phyloP scores from a whole-genome alignment of 2,797 vertebrate species.

The Premnoplex brunnescens region DNA sequence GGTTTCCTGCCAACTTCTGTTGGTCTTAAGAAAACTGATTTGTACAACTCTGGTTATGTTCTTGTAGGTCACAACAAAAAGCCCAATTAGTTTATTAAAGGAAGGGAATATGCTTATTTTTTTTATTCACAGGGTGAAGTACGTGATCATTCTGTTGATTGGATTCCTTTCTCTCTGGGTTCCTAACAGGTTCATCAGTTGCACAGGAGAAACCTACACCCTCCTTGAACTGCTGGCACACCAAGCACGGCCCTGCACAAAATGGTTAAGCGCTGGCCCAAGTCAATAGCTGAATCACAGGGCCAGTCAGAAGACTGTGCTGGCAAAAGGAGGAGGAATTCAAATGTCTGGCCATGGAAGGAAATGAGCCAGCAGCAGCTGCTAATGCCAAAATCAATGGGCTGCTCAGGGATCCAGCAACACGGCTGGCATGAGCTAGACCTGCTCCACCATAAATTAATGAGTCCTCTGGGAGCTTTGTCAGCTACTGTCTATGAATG shows the following conservation, averaged over 20 bases:
- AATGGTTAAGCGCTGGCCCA: neutral
- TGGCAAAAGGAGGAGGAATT: slow-evolving; percentile 18
- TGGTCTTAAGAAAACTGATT: neutral
- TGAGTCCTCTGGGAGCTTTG: neutral
- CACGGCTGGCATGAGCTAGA: slow-evolving; percentile 8
- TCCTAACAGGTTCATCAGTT: neutral
- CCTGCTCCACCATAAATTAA: neutral
- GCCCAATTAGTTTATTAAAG: neutral
- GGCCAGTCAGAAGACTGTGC: neutral
- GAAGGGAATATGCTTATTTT: neutral
- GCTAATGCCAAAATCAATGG: slow-evolving; percentile 12
- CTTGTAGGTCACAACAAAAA: neutral
- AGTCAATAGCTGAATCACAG: neutral
- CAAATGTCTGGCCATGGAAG: neutral
- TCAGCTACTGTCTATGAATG: slow-evolving; percentile 19
- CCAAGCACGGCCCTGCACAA: neutral
- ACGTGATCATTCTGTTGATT: neutral
- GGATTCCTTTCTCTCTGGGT: neutral
- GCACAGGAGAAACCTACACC: neutral
- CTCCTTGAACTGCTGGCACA: neutral
- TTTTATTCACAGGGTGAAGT: neutral
- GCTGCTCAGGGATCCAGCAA: neutral
- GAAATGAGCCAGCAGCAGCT: slow-evolving; percentile 25
- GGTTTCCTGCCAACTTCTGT: neutral
- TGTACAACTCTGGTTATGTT: neutral